These are phyloP conservation scores for Augochlora pura DNA, from an alignment of 1,140 invertebrate genomes.

Conservation along the genomic window DNA sequence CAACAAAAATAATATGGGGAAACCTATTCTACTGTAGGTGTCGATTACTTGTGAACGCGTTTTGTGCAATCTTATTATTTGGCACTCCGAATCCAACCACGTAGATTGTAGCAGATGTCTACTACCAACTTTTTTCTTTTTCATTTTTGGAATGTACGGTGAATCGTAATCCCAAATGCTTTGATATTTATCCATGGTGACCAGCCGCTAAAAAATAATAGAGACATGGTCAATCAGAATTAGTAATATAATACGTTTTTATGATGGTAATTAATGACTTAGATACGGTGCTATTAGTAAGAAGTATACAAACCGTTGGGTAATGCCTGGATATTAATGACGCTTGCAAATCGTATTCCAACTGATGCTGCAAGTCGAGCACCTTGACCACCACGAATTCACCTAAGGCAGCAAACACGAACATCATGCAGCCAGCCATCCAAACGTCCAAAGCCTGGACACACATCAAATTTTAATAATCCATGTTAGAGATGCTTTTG, in stretches of 20 bases:
- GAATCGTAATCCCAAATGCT: constrained; percentile 83
- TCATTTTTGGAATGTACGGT: constrained; percentile 53
- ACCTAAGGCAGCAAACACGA: constrained; percentile 90
- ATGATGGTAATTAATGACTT: not conserved
- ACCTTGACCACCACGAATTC: constrained; percentile 93
- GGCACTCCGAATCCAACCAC: constrained; percentile 71
- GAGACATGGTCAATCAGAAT: not conserved
- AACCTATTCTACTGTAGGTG: constrained; percentile 82
- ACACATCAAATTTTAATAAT: not conserved
- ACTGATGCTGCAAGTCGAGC: constrained; percentile 86
- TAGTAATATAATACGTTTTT: not conserved
- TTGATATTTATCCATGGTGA: constrained; percentile 83
- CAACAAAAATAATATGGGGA: constrained; percentile 87
- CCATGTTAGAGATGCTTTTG: too few species aligned
- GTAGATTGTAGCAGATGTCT: constrained; percentile 70
- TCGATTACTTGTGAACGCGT: constrained; percentile 72
- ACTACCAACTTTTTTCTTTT: constrained; percentile 67
- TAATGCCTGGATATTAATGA: constrained; percentile 80
- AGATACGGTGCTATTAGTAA: not conserved
- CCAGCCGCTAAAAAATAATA: constrained; percentile 80
- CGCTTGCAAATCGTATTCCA: constrained; percentile 77
- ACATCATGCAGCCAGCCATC: constrained; percentile 93
- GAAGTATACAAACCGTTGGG: constrained; percentile 80
- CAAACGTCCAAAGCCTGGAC: constrained; percentile 89
- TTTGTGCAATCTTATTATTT: constrained; percentile 59